Evolutionary conservation across 2,113 vertebrate species (phyloP).

Genomic region (Alethe diademata): DNA sequence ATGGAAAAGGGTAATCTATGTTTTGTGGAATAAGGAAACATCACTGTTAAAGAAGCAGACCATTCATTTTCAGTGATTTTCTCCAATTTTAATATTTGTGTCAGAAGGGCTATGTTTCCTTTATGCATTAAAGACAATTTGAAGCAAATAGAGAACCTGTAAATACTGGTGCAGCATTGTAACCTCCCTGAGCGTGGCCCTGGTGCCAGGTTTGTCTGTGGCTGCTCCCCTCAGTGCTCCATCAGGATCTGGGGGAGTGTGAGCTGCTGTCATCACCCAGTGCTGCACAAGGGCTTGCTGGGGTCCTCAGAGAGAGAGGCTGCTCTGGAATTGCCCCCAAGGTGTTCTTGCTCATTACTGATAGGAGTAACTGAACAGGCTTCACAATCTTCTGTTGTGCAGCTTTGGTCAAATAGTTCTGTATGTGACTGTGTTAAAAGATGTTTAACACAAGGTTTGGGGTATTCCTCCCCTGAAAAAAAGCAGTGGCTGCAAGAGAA

Average conservation of each 20-base stretch:
- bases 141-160: background rate
- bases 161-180: background rate
- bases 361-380: background rate
- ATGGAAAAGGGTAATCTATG: background rate
- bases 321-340: background rate
- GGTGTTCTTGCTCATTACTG: background rate
- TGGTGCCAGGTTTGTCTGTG: background rate
- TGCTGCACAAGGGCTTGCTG: fast-evolving
- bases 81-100: background rate
- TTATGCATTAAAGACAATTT: background rate
- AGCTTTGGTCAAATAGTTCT: background rate
- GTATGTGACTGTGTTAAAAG: background rate
- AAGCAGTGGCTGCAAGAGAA: background rate
- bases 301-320: background rate
- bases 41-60: background rate
- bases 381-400: background rate
- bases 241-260: fast-evolving
- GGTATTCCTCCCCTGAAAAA: fast-evolving
- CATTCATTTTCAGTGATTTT: background rate
- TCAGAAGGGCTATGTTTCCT: background rate
- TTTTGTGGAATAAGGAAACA: background rate
- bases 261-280: background rate
- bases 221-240: background rate
- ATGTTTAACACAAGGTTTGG: background rate
- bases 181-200: fast-evolving